phyloP scores from a whole-genome alignment of 2,797 vertebrate species.

The Xyrichtys novacula region DNA sequence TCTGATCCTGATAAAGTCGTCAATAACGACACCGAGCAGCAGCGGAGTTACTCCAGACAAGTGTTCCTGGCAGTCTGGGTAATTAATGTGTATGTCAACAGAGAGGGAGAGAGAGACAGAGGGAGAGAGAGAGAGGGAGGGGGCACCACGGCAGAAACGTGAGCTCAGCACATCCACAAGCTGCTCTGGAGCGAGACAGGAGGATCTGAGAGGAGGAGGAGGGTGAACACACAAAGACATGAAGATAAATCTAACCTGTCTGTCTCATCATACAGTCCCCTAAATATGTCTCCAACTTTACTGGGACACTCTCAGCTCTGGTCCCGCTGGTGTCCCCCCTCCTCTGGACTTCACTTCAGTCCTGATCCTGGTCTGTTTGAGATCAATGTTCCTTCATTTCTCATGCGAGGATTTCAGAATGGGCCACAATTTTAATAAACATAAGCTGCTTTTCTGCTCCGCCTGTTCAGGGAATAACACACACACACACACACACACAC shows the following conservation, averaged over 20 bases:
- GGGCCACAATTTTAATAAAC: slow-evolving; percentile 79
- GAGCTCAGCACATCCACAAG: slow-evolving; percentile 83
- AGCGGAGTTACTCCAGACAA: slow-evolving; percentile 73
- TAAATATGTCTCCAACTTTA: slow-evolving; percentile 79
- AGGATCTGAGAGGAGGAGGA: slow-evolving; percentile 30
- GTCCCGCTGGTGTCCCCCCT: slow-evolving; percentile 52
- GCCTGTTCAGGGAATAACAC: slow-evolving; percentile 72
- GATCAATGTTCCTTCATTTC: slow-evolving; percentile 71
- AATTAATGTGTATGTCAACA: slow-evolving; percentile 88
- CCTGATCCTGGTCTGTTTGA: slow-evolving; percentile 61
- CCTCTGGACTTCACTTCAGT: slow-evolving; percentile 66
- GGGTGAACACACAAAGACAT: slow-evolving; percentile 67
- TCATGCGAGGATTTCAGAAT: slow-evolving; percentile 76
- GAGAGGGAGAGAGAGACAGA: slow-evolving; percentile 72
- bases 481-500: slow-evolving; percentile 41
- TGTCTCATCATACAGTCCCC: slow-evolving; percentile 68
- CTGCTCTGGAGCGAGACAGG: slow-evolving; percentile 60
- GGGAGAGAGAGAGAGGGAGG: slow-evolving; percentile 73
- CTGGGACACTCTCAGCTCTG: slow-evolving; percentile 73
- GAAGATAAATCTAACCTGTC: slow-evolving; percentile 81
- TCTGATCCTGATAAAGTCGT: slow-evolving; percentile 60
- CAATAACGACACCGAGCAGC: slow-evolving; percentile 56
- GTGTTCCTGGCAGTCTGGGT: slow-evolving; percentile 82
- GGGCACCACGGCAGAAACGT: slow-evolving; percentile 79
- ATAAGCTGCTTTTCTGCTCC: slow-evolving; percentile 84